Conservation (phyloP, 2,113 vertebrate species). For the Bubo scandiacus region DNA sequence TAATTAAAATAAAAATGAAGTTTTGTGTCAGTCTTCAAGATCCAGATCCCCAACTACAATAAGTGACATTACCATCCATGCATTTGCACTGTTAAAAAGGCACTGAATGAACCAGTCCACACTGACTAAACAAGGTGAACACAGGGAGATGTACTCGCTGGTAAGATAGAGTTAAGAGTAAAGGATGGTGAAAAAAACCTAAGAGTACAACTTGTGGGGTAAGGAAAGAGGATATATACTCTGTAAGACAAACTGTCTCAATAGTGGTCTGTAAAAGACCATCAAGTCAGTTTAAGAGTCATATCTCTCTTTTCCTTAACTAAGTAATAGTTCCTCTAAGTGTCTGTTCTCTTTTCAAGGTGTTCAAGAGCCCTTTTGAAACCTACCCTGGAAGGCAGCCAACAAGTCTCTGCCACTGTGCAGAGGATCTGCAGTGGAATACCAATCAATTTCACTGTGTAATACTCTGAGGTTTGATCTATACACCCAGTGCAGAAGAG, state of each 20-base stretch:
- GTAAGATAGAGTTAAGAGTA: background rate
- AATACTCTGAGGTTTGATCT: background rate
- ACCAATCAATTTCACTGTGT: background rate
- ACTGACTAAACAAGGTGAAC: background rate
- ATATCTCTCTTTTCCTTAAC: background rate
- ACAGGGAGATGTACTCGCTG: background rate
- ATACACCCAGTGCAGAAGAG: background rate
- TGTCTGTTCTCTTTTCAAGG: background rate
- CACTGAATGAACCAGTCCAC: background rate
- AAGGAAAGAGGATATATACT: background rate
- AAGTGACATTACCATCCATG: background rate
- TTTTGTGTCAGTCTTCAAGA: background rate
- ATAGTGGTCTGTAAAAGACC: background rate
- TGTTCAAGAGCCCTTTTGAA: slow-evolving; percentile 14
- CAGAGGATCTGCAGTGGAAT: background rate
- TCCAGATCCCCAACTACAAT: background rate
- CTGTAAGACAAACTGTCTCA: background rate
- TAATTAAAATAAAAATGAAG: background rate
- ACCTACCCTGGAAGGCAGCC: slow-evolving; percentile 18
- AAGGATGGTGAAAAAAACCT: background rate
- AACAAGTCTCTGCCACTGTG: background rate
- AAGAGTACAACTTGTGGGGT: background rate
- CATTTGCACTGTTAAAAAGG: background rate
- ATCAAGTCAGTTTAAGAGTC: background rate
- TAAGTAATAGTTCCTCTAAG: background rate